Evolutionary conservation across 92 coral and sea anemone species (phyloP).

Genomic region (Porites cylindrica): DNA sequence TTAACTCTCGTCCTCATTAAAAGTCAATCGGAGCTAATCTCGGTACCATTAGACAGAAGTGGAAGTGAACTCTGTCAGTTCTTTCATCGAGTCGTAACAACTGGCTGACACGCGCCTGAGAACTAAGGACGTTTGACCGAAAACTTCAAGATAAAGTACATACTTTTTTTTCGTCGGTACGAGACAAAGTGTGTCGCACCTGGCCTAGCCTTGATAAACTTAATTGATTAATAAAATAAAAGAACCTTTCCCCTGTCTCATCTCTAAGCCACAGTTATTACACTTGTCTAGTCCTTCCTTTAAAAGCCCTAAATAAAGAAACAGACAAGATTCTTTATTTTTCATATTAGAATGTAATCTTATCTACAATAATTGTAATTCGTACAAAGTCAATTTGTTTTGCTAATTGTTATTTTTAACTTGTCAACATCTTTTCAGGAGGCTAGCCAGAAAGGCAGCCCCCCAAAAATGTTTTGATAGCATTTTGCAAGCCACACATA

Average conservation of each 20-base stretch:
- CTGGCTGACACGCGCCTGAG: neutral
- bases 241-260: slow-evolving; percentile 7
- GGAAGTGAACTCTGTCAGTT: neutral
- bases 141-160: neutral
- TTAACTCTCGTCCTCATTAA: neutral
- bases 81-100: slow-evolving; percentile 37
- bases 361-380: slow-evolving; percentile 12
- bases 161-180: slow-evolving; percentile 18
- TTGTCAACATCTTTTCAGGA: slow-evolving; percentile 37
- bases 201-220: slow-evolving; percentile 14
- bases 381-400: slow-evolving; percentile 39
- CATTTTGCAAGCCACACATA: slow-evolving; percentile 11
- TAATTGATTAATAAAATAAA: slow-evolving; percentile 23
- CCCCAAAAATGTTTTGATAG: slow-evolving; percentile 27
- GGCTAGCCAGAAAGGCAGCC: neutral
- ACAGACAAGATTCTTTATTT: slow-evolving; percentile 22
- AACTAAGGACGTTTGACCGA: neutral
- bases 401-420: slow-evolving; percentile 25
- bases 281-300: slow-evolving; percentile 16
- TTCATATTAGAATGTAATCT: slow-evolving; percentile 21
- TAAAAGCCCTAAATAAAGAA: neutral
- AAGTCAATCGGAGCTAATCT: slow-evolving; percentile 35
- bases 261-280: slow-evolving; percentile 8
- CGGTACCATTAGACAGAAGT: slow-evolving; percentile 16
- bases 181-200: slow-evolving; percentile 9